These are phyloP conservation scores for Osmoderma eremita DNA, from an alignment of 2,888 invertebrate species.

Conservation along the genomic window DNA sequence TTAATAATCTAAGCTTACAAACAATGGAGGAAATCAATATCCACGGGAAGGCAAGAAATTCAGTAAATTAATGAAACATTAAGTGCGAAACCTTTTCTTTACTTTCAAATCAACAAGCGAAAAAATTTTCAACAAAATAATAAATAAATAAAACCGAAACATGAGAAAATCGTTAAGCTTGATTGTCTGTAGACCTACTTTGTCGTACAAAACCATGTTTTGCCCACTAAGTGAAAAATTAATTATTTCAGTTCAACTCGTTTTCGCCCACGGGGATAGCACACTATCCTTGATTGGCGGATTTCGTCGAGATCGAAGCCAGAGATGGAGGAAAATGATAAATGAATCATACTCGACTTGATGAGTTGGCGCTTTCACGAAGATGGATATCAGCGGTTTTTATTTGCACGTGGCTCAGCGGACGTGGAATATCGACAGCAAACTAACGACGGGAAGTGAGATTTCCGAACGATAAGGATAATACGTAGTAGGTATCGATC, in stretches of 20 bases:
- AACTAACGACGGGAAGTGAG: constrained; percentile 9
- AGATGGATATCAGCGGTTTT: constrained; percentile 17
- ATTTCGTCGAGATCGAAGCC: not conserved
- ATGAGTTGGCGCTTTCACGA: constrained; percentile 12
- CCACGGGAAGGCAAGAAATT: too few species aligned
- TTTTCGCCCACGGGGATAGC: not conserved
- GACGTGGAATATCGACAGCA: not conserved
- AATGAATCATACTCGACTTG: constrained; percentile 22
- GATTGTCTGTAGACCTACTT: too few species aligned
- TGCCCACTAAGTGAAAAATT: not conserved
- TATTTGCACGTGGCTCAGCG: constrained; percentile 17
- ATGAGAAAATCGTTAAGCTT: too few species aligned
- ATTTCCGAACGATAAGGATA: constrained; percentile 10
- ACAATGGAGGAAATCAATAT: too few species aligned
- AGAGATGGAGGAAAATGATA: constrained; percentile 21
- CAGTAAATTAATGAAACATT: too few species aligned
- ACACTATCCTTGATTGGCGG: not conserved
- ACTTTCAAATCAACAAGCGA: too few species aligned
- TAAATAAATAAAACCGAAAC: too few species aligned
- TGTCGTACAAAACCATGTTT: too few species aligned
- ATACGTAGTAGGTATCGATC: constrained; percentile 10
- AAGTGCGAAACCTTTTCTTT: too few species aligned
- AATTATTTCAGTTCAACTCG: constrained; percentile 10
- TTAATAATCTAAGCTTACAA: too few species aligned
- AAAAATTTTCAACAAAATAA: too few species aligned